Conservation (phyloP, 2,888 invertebrate species). For the Acanthosoma haemorrhoidale region DNA sequence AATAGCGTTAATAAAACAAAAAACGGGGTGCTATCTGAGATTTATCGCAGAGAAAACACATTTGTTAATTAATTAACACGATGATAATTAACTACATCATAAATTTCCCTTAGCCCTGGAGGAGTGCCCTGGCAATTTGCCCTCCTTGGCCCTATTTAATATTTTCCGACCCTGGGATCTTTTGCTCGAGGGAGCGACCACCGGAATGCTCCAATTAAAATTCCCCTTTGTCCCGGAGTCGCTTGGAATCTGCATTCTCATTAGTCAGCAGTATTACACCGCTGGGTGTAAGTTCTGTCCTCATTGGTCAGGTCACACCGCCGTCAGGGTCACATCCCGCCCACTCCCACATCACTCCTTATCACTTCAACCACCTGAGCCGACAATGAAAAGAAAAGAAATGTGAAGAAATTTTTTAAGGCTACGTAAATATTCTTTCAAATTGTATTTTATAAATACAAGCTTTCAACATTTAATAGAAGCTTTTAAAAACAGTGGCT, state of each 20-base stretch:
- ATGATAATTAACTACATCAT: neutral
- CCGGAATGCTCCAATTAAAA: conserved; percentile 6
- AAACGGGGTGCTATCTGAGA: too few relatives aligned
- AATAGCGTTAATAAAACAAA: too few relatives aligned
- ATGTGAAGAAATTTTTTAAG: too few relatives aligned
- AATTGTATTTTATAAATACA: too few relatives aligned
- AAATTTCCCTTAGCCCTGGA: neutral
- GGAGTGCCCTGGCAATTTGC: neutral
- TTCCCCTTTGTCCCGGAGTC: conserved; percentile 7
- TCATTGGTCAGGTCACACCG: neutral
- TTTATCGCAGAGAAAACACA: too few relatives aligned
- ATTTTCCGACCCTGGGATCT: neutral
- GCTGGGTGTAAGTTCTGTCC: neutral
- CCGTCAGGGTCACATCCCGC: too few relatives aligned
- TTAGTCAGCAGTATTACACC: neutral
- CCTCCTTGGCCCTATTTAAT: neutral
- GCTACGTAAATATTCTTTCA: too few relatives aligned
- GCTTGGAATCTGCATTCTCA: conserved; percentile 2
- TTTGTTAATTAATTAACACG: neutral
- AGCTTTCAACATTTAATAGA: too few relatives aligned
- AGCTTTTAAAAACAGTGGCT: too few relatives aligned
- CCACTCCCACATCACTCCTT: too few relatives aligned
- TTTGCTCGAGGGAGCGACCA: neutral
- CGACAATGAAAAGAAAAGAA: too few relatives aligned
- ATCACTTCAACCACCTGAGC: too few relatives aligned